These are phyloP conservation scores for Pectinophora gossypiella DNA, from an alignment of 1,140 invertebrate species.

Conservation along the genomic window DNA sequence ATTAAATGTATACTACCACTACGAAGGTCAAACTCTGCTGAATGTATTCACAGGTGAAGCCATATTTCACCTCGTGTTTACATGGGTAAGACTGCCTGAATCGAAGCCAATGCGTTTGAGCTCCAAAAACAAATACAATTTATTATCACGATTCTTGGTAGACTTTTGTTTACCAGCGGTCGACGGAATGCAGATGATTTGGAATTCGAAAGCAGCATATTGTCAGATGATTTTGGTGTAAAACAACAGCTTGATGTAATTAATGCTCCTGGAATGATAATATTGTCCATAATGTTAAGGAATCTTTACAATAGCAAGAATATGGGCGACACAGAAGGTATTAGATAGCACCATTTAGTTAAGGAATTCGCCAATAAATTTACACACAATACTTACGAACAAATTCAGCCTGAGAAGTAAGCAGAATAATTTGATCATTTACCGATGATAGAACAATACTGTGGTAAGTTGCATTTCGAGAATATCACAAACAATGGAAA, in stretches of 20 bases:
- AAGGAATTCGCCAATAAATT: no score
- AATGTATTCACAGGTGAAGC: not conserved
- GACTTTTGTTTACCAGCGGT: not conserved
- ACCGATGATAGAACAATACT: not conserved
- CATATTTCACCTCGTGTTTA: not conserved
- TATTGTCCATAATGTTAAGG: no score
- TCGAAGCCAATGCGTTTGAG: not conserved
- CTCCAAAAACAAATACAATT: not conserved
- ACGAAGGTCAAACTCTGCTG: not conserved
- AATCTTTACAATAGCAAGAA: no score
- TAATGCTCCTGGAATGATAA: no score
- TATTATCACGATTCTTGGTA: not conserved
- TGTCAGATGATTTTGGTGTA: no score
- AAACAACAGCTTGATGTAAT: no score
- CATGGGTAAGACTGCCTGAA: not conserved
- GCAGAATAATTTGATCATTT: no score
- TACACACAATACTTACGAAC: no score
- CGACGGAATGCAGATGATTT: not conserved
- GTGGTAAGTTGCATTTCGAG: not conserved
- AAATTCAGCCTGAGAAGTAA: no score
- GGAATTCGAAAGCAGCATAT: not conserved
- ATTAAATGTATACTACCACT: no score
- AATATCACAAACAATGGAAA: not conserved
- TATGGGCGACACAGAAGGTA: no score
- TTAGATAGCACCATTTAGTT: no score